phyloP scores from a whole-genome alignment of 2,113 vertebrate species.

The Tetrao urogallus region DNA sequence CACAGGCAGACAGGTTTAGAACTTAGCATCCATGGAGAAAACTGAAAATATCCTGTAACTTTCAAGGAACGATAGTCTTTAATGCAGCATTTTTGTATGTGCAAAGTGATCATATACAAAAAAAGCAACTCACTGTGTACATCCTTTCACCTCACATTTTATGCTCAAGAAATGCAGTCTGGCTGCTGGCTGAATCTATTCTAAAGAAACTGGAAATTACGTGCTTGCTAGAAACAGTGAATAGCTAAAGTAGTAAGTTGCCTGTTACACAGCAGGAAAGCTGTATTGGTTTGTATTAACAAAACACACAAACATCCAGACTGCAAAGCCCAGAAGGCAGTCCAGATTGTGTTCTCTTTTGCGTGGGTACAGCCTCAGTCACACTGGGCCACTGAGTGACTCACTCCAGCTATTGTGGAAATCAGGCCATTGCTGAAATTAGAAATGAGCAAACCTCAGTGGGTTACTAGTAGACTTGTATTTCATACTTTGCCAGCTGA shows the following conservation, averaged over 20 bases:
- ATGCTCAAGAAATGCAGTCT: background rate
- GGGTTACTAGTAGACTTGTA: background rate
- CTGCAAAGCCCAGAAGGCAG: background rate
- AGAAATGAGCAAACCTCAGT: background rate
- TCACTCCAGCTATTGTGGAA: background rate
- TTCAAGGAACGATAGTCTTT: background rate
- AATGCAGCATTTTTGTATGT: background rate
- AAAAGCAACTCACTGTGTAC: background rate
- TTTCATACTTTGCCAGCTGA: background rate
- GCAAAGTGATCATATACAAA: background rate
- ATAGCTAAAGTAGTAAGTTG: background rate
- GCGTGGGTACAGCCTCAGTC: background rate
- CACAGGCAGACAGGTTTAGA: background rate
- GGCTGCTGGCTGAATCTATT: background rate
- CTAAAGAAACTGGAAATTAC: background rate
- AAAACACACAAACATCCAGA: background rate
- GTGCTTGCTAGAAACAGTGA: background rate
- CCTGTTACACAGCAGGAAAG: background rate
- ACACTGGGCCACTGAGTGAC: background rate
- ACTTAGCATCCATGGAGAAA: background rate
- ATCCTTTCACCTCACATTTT: background rate
- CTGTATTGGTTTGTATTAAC: background rate
- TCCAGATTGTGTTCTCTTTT: background rate
- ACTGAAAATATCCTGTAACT: background rate
- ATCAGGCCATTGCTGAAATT: background rate